Evolutionary conservation across 1,140 invertebrate genomes (phyloP), one percentile per base, ranked within the genome.

Genomic region (Drosophila subpulchrella): DNA sequence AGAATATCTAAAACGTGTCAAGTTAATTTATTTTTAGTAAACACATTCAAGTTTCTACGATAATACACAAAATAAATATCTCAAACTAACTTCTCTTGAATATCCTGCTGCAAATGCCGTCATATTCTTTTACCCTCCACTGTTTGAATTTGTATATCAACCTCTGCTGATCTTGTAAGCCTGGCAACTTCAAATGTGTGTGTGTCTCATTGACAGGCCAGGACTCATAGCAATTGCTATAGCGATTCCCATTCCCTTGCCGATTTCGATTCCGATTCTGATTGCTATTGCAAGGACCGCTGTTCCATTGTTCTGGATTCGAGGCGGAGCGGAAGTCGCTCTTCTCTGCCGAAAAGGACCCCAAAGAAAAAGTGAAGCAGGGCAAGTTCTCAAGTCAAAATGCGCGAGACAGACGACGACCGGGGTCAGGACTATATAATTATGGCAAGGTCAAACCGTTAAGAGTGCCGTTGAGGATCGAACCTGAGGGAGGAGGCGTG

Each of bases 121-220:
- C 11, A 17, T 65, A 36, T 30, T 27, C 36, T 42, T 15, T 17
- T 30, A 20, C 24, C 56, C 74, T 38, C 15, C 6, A 44, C 71
- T 62, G 55, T 71, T 38, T 12, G 4, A 38, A 54, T 62, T 47
- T 60, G 46, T 75, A 75, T 80, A 77, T 89, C 75, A 80, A 59
- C 51, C 58, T 47, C 7, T 39, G 55, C 59, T 75, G 84, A 89
- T 89, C 84, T 84, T 89, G 84, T 89, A 89, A 89, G 53, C 58
- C 76, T 75, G 42, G 51, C 58, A 60, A 68, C 60, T 73, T 72
- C 65, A 75, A 78, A 63, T 56, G 55, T 59, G 15, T 63, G 65
- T 55, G 48, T 72, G 75, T 88, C 73, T 84, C 76, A 84, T 84
- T 89, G 81, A 89, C 84, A 84, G 82, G 80, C 38, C 75, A 82